These are phyloP conservation scores for Phenganax subtilis DNA, from an alignment of 92 coral and sea anemone genomes.

Conservation along the genomic window DNA sequence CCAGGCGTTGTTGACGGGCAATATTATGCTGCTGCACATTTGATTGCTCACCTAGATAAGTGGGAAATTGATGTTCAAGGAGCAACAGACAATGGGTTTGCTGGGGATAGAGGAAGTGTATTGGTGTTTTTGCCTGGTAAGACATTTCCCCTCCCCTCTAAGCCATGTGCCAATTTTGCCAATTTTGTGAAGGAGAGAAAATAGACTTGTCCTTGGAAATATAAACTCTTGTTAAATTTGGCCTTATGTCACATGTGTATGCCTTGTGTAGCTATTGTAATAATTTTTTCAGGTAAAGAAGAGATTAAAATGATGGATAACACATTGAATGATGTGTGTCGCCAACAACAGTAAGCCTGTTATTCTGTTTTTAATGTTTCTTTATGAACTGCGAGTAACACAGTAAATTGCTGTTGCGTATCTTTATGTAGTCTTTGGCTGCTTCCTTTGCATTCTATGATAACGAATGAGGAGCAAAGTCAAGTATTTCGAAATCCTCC, in stretches of 20 bases:
- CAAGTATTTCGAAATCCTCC: conserved; percentile 61
- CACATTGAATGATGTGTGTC: conserved; percentile 55
- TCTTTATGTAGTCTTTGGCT: conserved; percentile 52
- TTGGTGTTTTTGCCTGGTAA: conserved; percentile 86
- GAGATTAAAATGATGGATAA: conserved; percentile 71
- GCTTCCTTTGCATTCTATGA: conserved; percentile 81
- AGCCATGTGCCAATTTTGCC: background rate
- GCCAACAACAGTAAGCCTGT: conserved; percentile 53
- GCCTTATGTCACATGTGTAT: background rate
- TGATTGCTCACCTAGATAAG: conserved; percentile 60
- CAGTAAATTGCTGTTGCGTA: background rate
- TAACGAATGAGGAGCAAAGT: conserved; percentile 76
- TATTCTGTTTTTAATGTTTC: background rate
- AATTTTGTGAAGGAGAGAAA: too few species aligned
- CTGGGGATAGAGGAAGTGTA: conserved; percentile 67
- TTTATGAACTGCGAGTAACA: background rate
- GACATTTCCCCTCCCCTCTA: background rate
- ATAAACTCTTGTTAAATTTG: too few species aligned
- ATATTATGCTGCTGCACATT: conserved; percentile 59
- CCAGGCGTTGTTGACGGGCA: conserved; percentile 67
- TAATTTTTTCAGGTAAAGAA: conserved; percentile 49
- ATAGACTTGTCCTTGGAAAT: too few species aligned
- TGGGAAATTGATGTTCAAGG: conserved; percentile 49
- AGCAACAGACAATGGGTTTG: conserved; percentile 30
- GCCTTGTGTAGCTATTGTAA: conserved; percentile 8